These are phyloP conservation scores for Montipora capitata DNA, from an alignment of 92 coral and sea anemone genomes.

Conservation along the genomic window DNA sequence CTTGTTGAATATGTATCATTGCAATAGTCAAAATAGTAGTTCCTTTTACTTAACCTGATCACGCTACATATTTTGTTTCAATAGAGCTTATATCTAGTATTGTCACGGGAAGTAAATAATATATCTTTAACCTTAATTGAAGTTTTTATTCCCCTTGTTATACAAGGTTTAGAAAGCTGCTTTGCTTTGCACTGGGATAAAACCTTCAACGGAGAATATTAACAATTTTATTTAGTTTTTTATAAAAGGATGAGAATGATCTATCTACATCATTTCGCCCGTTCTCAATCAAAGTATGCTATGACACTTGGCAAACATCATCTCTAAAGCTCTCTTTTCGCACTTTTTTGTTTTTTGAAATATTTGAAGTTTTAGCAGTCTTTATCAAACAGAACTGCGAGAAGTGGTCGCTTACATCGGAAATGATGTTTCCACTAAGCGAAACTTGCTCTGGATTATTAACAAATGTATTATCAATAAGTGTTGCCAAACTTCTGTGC, in stretches of 20 bases:
- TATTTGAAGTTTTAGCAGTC: conserved; percentile 29
- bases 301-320: conserved; percentile 7
- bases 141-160: conserved; percentile 29
- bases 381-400: conserved; percentile 63
- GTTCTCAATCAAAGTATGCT: not conserved
- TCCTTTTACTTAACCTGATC: conserved; percentile 44
- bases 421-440: conserved; percentile 64
- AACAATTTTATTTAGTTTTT: conserved; percentile 51
- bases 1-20: not conserved
- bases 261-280: conserved; percentile 45
- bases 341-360: not conserved
- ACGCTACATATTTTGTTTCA: conserved; percentile 54
- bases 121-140: conserved; percentile 43
- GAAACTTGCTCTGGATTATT: conserved; percentile 45
- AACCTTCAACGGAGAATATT: conserved; percentile 55
- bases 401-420: conserved; percentile 61
- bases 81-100: conserved; percentile 43
- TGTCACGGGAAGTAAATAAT: conserved; percentile 52
- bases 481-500: conserved; percentile 11
- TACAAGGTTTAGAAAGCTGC: conserved; percentile 70
- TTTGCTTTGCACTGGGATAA: conserved; percentile 51
- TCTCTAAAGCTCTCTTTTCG: conserved; percentile 20
- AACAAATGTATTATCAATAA: conserved; percentile 65
- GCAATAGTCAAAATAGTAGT: conserved; percentile 7
- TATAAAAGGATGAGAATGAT: conserved; percentile 35